Evolutionary conservation across 2,113 vertebrate genomes (phyloP), one percentile per base, ranked within the genome.

Genomic region (Gallinago jamesoni): DNA sequence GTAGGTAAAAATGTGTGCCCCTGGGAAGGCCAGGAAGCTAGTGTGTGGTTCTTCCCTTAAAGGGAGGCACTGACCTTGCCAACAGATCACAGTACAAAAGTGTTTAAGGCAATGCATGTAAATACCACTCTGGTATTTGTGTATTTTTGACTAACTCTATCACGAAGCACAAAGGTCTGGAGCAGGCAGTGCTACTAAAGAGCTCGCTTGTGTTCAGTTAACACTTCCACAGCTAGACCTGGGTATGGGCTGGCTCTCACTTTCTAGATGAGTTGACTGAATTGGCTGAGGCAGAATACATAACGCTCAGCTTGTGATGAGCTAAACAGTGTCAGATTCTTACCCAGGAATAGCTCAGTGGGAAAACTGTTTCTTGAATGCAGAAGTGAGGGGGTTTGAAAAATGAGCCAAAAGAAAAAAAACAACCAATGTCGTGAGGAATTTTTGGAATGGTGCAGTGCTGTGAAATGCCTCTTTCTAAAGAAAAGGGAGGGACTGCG

Each of bases 51-150:
- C 41, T 8, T 73, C 7, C 10, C 5, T 31, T 43, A 27, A 80
- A 53, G 47, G 90, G 82, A 80, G 79, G 56, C n/a, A n/a, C 35
- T 86, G 94, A 95, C 94, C 94, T 97, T 96, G 83, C 7, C 63
- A 77, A 55, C 72, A 80, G 88, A 57, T 92, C 21, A 74, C 12
- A 57, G 41, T 55, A 35, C 50, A 69, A 12, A 69, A 67, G 33
- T n/a, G 15, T 95, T 82, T 81, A 72, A 80, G 78, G 85, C 84
- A 79, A 2, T 10, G 63, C 31, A 20, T 30, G 41, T 0, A 93
- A 96, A 68, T 78, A 39, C 16, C 17, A 4, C 6, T 4, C 12
- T 55, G 66, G 25, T 14, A 21, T 85, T 60, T 60, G 48, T 1
- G 2, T 84, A 18, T 55, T n/a, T 45, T 86, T 85, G 75, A 25